Conservation (phyloP, 2,113 vertebrate species). For the Hoplias malabaricus region DNA sequence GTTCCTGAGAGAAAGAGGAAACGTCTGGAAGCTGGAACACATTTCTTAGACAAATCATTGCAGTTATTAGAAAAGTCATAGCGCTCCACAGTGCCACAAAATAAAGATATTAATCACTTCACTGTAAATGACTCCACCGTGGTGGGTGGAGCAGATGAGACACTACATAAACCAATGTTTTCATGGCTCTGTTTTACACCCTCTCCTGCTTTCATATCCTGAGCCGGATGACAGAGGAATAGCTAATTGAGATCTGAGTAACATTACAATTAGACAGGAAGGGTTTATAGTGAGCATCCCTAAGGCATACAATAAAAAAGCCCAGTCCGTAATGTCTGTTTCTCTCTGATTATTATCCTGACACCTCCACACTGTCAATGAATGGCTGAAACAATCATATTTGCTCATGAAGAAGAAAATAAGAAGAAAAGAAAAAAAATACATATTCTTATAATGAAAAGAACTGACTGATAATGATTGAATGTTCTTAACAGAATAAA, state of each 20-base stretch:
- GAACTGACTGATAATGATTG: too few species aligned
- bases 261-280: background rate
- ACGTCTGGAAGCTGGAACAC: conserved; percentile 26
- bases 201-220: background rate
- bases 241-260: conserved; percentile 1
- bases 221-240: background rate
- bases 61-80: conserved; percentile 19
- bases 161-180: background rate
- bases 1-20: background rate
- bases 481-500: too few species aligned
- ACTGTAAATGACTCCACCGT: background rate
- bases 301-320: background rate
- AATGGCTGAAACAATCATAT: too few species aligned
- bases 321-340: conserved; percentile 3
- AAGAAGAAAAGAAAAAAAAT: too few species aligned
- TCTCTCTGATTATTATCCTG: too few species aligned
- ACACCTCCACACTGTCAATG: too few species aligned
- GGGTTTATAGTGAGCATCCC: too few species aligned
- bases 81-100: background rate
- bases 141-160: background rate
- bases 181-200: background rate
- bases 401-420: too few species aligned
- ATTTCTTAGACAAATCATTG: conserved; percentile 22
- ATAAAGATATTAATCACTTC: conserved; percentile 9
- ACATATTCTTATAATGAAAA: too few species aligned